Conservation (phyloP, 1,140 invertebrate species). For the Zaprionus africanus region DNA sequence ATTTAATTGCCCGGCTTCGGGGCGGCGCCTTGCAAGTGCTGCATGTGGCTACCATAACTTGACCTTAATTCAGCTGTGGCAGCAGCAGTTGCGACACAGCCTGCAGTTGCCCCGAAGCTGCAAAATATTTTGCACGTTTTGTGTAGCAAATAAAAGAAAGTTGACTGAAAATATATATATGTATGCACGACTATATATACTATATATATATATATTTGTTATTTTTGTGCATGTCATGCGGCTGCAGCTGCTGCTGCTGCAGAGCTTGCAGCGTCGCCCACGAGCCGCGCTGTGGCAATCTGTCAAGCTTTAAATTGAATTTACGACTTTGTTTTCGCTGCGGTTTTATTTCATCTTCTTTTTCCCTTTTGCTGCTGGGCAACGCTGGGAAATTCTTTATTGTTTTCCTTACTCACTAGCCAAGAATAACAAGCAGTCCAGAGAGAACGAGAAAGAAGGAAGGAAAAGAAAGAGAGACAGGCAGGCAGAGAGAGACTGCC, state of each 20-base stretch:
- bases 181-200: slow-evolving; percentile 1
- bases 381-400: slow-evolving; percentile 31
- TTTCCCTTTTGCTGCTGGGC: slow-evolving; percentile 5
- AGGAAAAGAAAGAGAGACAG: too few relatives aligned
- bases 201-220: slow-evolving; percentile 43
- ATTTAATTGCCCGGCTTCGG: slow-evolving; percentile 66
- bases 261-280: slow-evolving; percentile 14
- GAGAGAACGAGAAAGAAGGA: slow-evolving; percentile 10
- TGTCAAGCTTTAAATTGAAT: slow-evolving; percentile 84
- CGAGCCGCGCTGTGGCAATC: slow-evolving; percentile 71
- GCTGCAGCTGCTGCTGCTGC: slow-evolving; percentile 33
- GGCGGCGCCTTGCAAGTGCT: slow-evolving; percentile 55
- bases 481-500: background rate
- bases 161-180: slow-evolving; percentile 13
- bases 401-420: slow-evolving; percentile 61
- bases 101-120: background rate
- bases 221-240: slow-evolving; percentile 62
- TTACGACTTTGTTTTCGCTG: slow-evolving; percentile 82
- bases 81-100: background rate
- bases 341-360: slow-evolving; percentile 74
- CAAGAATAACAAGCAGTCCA: slow-evolving; percentile 57
- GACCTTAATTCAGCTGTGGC: slow-evolving; percentile 66
- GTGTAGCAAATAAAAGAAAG: slow-evolving; percentile 50
- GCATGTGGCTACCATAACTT: slow-evolving; percentile 49
- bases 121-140: slow-evolving; percentile 61